These are phyloP conservation scores for Tor tambroides DNA, from an alignment of 2,113 vertebrate genomes.

Conservation along the genomic window DNA sequence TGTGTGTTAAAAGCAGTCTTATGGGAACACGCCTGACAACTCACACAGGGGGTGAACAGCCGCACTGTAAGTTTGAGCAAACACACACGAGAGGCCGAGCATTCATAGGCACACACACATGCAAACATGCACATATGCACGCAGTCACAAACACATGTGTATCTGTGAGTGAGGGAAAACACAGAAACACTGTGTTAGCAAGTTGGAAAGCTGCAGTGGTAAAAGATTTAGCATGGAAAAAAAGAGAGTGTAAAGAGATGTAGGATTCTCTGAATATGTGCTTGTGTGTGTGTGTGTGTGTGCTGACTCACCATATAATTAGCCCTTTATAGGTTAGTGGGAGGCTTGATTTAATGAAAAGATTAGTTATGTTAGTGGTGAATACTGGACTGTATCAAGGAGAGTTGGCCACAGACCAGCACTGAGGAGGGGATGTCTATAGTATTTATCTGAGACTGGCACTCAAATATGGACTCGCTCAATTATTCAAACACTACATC, in stretches of 20 bases:
- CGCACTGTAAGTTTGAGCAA: constrained; percentile 51
- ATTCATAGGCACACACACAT: constrained; percentile 21
- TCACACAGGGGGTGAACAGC: constrained; percentile 35
- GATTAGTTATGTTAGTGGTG: constrained; percentile 78
- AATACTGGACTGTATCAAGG: constrained; percentile 75
- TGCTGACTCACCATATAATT: constrained; percentile 73
- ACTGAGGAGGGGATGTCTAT: constrained; percentile 50
- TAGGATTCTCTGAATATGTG: constrained; percentile 6
- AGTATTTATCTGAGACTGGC: constrained; percentile 21
- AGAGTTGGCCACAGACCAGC: constrained; percentile 52
- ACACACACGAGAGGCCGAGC: constrained; percentile 38
- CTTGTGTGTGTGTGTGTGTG: constrained; percentile 44
- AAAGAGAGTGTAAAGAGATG: constrained; percentile 45
- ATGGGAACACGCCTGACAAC: constrained; percentile 26
- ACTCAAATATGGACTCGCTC: constrained; percentile 3
- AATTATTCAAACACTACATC: neutral
- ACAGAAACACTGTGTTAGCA: constrained; percentile 22
- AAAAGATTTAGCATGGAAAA: neutral
- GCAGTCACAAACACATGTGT: constrained; percentile 27
- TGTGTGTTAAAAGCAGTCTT: constrained; percentile 42
- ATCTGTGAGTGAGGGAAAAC: constrained; percentile 19
- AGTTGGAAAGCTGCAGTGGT: constrained; percentile 27
- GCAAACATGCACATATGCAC: constrained; percentile 31
- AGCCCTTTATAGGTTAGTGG: constrained; percentile 77
- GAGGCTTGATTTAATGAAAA: constrained; percentile 77